Percentiles rank a stretch among this genome's conserved stretches.
phyloP scores from a whole-genome alignment of 2,797 vertebrate species.

The Lagorchestes hirsutus region DNA sequence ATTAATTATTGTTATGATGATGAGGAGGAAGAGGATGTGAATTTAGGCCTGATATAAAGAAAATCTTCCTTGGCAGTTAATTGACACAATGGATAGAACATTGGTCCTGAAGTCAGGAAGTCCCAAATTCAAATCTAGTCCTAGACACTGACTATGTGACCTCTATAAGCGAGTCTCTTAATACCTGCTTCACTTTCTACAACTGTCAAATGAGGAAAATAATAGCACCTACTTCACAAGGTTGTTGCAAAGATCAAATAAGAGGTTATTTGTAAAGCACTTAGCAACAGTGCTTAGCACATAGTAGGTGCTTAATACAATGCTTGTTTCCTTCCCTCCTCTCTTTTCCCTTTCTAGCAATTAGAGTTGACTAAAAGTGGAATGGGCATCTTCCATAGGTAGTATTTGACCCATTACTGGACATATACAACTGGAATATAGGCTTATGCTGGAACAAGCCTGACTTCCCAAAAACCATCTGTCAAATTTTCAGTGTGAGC shows the following conservation, averaged over 20 bases:
- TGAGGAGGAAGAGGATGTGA: background rate
- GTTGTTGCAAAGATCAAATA: background rate
- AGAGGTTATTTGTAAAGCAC: background rate
- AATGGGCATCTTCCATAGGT: background rate
- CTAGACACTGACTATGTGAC: background rate
- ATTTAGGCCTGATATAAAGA: background rate
- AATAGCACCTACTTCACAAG: background rate
- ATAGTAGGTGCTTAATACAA: background rate
- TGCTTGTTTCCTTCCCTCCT: background rate
- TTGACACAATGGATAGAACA: background rate
- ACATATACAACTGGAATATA: background rate
- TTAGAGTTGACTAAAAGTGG: background rate
- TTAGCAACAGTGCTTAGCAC: background rate
- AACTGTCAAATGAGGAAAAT: background rate
- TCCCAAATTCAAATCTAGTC: background rate
- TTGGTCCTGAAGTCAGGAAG: background rate
- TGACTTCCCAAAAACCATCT: background rate
- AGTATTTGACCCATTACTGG: background rate
- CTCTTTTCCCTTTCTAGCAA: background rate
- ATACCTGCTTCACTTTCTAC: background rate
- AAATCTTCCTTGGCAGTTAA: background rate
- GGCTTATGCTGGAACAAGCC: background rate
- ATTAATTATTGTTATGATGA: background rate
- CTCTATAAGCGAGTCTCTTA: background rate
- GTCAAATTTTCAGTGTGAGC: background rate